Evolutionary conservation across 2,113 vertebrate genomes (phyloP).

Genomic region (Rattus rattus): DNA sequence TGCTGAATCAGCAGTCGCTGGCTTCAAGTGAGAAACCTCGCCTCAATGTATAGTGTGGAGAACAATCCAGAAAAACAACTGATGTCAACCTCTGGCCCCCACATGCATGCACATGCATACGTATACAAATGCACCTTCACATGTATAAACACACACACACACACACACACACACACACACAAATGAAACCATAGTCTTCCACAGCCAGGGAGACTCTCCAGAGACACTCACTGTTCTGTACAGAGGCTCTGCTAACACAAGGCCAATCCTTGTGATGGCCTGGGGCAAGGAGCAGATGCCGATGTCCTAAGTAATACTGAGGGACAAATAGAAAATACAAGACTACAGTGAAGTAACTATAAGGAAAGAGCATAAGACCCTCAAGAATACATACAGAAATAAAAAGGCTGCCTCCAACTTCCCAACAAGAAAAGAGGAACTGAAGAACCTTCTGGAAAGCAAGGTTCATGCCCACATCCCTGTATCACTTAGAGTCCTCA

Average conservation of each 20-base stretch:
- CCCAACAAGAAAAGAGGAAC: background rate
- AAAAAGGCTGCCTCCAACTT: background rate
- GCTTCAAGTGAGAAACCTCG: background rate
- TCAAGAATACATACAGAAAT: background rate
- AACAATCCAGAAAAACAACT: background rate
- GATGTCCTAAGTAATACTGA: background rate
- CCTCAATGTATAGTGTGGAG: background rate
- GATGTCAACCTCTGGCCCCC: background rate
- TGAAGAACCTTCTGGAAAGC: background rate
- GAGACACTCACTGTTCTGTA: background rate
- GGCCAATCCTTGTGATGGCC: no score
- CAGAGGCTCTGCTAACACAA: background rate
- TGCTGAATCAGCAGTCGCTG: background rate
- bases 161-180: background rate
- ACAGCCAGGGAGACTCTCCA: background rate
- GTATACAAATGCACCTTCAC: background rate
- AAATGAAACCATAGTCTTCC: background rate
- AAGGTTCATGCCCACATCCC: background rate
- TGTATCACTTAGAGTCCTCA: background rate
- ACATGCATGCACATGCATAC: no score
- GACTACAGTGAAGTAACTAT: background rate
- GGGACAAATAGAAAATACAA: background rate
- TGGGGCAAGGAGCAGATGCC: background rate
- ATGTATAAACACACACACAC: background rate
- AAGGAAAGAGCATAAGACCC: background rate